These are phyloP conservation scores for Myotis vivesi DNA, from an alignment of 2,797 vertebrate genomes.

Conservation along the genomic window DNA sequence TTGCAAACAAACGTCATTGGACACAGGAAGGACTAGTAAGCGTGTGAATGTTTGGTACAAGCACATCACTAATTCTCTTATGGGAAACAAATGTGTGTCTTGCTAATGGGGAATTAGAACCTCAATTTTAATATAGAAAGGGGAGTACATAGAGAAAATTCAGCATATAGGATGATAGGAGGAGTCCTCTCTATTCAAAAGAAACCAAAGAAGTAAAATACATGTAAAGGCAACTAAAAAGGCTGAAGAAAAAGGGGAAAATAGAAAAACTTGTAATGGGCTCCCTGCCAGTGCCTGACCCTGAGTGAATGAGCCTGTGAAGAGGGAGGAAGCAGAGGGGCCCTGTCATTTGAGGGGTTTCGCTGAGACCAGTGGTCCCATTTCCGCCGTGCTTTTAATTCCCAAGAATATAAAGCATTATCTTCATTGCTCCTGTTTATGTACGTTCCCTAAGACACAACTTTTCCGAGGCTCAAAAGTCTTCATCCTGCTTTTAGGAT, in stretches of 20 bases:
- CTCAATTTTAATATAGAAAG: not conserved
- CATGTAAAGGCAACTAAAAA: not conserved
- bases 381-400: not conserved
- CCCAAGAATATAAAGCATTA: not conserved
- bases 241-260: not conserved
- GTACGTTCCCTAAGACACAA: not conserved
- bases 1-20: not conserved
- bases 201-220: slow-evolving; percentile 3
- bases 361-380: not conserved
- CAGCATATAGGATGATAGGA: not conserved
- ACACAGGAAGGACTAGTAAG: not conserved
- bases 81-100: not conserved
- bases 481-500: slow-evolving; percentile 13
- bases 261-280: not conserved
- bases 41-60: not conserved
- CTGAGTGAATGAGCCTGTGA: not conserved
- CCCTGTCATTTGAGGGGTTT: not conserved
- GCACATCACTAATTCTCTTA: not conserved
- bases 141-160: not conserved
- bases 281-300: not conserved
- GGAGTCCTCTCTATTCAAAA: not conserved
- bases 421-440: not conserved
- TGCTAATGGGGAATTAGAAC: not conserved
- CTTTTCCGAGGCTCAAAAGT: not conserved
- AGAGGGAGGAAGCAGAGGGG: not conserved